Conservation (phyloP, 2,113 vertebrate genomes). For the Thinocorus orbignyianus region DNA sequence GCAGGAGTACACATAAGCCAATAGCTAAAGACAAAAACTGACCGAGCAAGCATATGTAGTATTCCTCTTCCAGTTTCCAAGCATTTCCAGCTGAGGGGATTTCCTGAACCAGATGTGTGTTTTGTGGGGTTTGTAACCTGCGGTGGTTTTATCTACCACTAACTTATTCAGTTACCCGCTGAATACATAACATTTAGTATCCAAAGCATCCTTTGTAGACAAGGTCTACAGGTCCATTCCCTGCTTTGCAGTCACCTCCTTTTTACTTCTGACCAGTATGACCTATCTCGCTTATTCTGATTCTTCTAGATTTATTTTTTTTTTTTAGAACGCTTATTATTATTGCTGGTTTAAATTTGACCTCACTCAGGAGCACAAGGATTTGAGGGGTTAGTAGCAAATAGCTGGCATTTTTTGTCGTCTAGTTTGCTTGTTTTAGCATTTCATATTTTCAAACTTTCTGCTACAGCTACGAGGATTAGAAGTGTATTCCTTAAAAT, state of each 20-base stretch:
- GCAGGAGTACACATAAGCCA: background rate
- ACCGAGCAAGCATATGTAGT: background rate
- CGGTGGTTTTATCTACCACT: background rate
- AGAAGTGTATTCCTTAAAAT: background rate
- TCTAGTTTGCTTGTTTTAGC: background rate
- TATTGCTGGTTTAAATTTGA: background rate
- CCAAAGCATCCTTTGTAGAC: background rate
- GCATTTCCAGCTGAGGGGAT: background rate
- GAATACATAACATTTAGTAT: background rate
- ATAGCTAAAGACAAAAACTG: background rate
- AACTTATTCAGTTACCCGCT: background rate
- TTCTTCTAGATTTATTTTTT: background rate
- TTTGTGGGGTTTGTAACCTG: background rate
- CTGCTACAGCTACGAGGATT: background rate
- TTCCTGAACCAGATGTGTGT: background rate
- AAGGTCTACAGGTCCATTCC: background rate
- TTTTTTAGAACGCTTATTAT: background rate
- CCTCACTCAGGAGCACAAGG: background rate
- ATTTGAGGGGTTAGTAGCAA: background rate
- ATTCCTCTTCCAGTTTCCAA: background rate
- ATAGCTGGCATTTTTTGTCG: background rate
- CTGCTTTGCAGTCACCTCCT: background rate
- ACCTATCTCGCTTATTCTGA: background rate
- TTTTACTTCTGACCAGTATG: background rate
- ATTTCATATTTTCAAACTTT: background rate